Evolutionary conservation across 2,888 invertebrate genomes (phyloP), one percentile per base, ranked within the genome.

Genomic region (Tribolium freemani): DNA sequence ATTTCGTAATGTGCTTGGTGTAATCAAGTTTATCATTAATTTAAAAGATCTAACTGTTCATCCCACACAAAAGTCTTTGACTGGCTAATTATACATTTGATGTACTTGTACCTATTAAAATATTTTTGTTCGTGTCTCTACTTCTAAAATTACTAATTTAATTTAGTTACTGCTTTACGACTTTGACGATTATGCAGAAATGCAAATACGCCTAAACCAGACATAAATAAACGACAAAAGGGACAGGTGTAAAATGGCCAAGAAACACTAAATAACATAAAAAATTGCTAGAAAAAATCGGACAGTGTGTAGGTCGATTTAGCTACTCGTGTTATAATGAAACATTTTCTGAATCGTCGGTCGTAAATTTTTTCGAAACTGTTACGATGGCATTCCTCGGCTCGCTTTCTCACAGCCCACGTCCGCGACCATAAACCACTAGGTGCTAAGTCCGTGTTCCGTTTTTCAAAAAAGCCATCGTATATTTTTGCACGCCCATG

Each of bases 401-500:
- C 38, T 38, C n/a, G 38, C n/a, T 38, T 38, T 38, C 38, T 38
- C 38, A 38, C 38, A 38, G n/a, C 38, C 38, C 38, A 38, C 38
- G n/a, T 38, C 38, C 9, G 8, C 9, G 38, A 1, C 26, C 26
- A 26, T 26, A 26, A 26, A 26, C 26, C 26, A 26, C 26, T 26
- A 38, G 38, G 38, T 38, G 38, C 38, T n/a, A 38, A 38, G 38
- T 38, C 38, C 8, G 38, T 38, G 38, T 38, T 38, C 38, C 38
- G 38, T 38, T 48, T 48, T 48, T 48, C 38, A 13, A 60, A 20
- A 46, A 13, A 60, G 4, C 21, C 60, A n/a, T 11, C 13, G 58
- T 30, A 21, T 63, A 60, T 66, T 70, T 70, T 63, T 70, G 45
- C 54, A 67, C 72, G 46, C 67, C 54, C 67, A 72, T 61, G 61